Percentiles rank a stretch among this genome's conserved stretches.
Evolutionary conservation across 2,888 invertebrate species (phyloP).

Genomic region (Yponomeuta plumbellus): DNA sequence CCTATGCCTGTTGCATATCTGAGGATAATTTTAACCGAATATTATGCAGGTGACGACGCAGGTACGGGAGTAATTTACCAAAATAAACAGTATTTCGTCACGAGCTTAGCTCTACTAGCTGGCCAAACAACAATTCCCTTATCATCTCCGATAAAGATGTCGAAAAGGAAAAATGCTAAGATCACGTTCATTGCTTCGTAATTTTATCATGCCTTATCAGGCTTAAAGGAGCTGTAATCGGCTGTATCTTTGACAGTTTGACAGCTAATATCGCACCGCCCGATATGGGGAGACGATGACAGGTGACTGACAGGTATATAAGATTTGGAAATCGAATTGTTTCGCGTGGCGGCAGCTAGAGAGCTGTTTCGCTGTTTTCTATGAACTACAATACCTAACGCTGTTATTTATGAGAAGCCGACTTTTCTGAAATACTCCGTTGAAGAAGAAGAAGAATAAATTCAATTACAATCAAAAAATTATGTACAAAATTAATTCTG

Average conservation of each 20-base stretch:
- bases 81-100: too few relatives aligned
- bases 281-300: conserved; percentile 43
- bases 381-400: too few relatives aligned
- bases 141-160: not conserved
- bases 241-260: conserved; percentile 47
- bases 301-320: conserved; percentile 36
- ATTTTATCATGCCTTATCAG: conserved; percentile 15
- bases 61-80: too few relatives aligned
- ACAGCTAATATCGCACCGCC: conserved; percentile 39
- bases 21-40: too few relatives aligned
- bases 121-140: not conserved
- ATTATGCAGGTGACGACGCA: too few relatives aligned
- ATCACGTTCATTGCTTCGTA: not conserved
- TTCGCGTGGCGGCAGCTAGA: not conserved
- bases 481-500: too few relatives aligned
- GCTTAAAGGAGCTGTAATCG: conserved; percentile 32
- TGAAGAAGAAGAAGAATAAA: too few relatives aligned
- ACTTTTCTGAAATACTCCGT: too few relatives aligned
- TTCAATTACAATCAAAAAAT: too few relatives aligned
- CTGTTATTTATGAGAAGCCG: too few relatives aligned
- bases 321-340: conserved; percentile 9
- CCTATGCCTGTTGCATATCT: too few relatives aligned
- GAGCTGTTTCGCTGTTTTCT: not conserved
- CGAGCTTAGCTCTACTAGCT: too few relatives aligned
- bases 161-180: not conserved